Percentiles rank a stretch among this genome's conserved stretches.
phyloP scores from a whole-genome alignment of 2,888 invertebrate species.

The Trachelus iudaicus region DNA sequence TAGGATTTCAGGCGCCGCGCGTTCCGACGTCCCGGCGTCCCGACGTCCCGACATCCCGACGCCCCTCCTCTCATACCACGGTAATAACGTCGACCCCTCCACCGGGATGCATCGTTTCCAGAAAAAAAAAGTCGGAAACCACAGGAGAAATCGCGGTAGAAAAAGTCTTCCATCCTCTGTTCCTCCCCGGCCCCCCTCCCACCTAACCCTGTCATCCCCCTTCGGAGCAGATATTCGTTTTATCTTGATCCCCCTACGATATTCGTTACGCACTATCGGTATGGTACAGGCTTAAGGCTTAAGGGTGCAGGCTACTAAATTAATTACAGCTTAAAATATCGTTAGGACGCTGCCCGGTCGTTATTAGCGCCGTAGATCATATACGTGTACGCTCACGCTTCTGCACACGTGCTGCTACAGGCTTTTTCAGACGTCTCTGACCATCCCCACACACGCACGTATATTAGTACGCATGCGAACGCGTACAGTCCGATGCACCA shows the following conservation, averaged over 20 bases:
- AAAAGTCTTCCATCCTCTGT: neutral
- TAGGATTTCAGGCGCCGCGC: slow-evolving; percentile 37
- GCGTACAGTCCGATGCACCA: neutral
- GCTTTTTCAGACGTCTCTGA: neutral
- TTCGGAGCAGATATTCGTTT: neutral
- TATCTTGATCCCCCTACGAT: neutral
- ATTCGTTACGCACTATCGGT: slow-evolving; percentile 10
- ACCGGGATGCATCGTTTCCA: neutral
- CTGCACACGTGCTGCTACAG: slow-evolving; percentile 8
- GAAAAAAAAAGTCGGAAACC: neutral
- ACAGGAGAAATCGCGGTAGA: neutral
- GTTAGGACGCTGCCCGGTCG: slow-evolving; percentile 53
- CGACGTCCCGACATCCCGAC: neutral
- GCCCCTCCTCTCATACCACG: neutral
- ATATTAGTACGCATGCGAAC: neutral
- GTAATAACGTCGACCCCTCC: neutral
- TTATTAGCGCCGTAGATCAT: slow-evolving; percentile 63
- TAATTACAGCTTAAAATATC: slow-evolving; percentile 64
- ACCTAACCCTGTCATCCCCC: neutral
- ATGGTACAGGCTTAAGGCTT: slow-evolving; percentile 4
- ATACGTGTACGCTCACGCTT: slow-evolving; percentile 20
- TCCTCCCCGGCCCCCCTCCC: neutral
- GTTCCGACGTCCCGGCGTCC: slow-evolving; percentile 11
- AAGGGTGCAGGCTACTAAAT: slow-evolving; percentile 52
- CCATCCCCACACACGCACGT: neutral